A percentile compares a stretch with the other conserved stretches of the same genome.
Evolutionary conservation across 2,113 vertebrate genomes (phyloP).

Genomic region (Chaetodon trifascialis): DNA sequence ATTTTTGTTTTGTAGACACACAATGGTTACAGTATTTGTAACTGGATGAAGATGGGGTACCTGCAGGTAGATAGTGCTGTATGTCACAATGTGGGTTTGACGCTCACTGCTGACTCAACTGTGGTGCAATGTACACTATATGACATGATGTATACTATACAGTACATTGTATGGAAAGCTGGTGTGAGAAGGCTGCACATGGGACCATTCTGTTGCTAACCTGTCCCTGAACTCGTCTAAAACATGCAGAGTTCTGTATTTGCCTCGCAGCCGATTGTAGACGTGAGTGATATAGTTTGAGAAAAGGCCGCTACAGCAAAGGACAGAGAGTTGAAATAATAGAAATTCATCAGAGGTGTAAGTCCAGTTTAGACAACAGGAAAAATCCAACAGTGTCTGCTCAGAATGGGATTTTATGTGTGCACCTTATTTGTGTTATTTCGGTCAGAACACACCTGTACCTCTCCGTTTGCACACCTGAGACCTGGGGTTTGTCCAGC

Average conservation of each 20-base stretch:
- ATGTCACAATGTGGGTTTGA: too few species aligned
- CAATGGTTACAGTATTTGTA: too few species aligned
- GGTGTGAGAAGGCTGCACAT: not conserved
- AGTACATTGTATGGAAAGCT: slow-evolving; percentile 1
- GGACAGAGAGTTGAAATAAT: not conserved
- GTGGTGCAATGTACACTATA: not conserved
- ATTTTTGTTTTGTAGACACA: too few species aligned
- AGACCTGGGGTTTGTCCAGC: not conserved
- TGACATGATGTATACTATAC: not conserved
- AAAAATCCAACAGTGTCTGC: not conserved
- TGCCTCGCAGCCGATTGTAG: not conserved
- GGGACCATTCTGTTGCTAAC: not conserved
- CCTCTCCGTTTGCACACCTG: slow-evolving; percentile 11
- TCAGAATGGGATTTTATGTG: not conserved
- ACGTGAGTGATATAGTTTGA: too few species aligned
- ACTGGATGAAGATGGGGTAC: too few species aligned
- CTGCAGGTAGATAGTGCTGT: too few species aligned
- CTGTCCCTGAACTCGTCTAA: slow-evolving; percentile 1
- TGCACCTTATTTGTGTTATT: slow-evolving; percentile 8
- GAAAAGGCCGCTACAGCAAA: not conserved
- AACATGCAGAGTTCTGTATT: slow-evolving; percentile 17
- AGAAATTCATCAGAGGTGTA: not conserved
- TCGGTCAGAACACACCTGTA: not conserved
- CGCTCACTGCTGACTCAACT: not conserved
- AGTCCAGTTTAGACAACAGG: not conserved